Evolutionary conservation across 2,113 vertebrate species (phyloP).

Genomic region (Tautogolabrus adspersus): DNA sequence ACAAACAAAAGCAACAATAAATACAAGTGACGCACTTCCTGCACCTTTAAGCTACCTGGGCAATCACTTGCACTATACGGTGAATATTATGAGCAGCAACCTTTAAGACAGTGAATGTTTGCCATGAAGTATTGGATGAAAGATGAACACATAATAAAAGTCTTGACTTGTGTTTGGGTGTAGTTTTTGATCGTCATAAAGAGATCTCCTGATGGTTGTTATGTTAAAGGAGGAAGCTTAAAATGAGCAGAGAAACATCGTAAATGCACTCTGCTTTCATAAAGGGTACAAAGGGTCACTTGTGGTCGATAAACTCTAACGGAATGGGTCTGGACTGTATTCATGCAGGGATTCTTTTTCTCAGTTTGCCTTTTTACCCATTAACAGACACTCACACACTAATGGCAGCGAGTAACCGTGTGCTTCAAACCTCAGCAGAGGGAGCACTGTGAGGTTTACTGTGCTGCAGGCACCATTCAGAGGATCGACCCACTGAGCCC

Average conservation of each 20-base stretch:
- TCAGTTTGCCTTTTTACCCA: no score
- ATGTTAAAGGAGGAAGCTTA: not conserved
- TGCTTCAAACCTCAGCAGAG: not conserved
- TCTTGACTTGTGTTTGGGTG: constrained; percentile 31
- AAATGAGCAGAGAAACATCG: not conserved
- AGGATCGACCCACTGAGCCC: not conserved
- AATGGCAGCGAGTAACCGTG: not conserved
- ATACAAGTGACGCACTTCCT: constrained; percentile 55
- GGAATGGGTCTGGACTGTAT: not conserved
- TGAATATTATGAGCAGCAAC: constrained; percentile 25
- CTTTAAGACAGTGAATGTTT: constrained; percentile 47
- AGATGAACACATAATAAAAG: constrained; percentile 43
- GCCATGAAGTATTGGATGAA: constrained; percentile 35
- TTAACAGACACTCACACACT: not conserved
- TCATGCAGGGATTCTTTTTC: not conserved
- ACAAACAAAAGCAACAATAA: constrained; percentile 48
- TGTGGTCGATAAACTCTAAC: not conserved
- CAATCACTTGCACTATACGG: constrained; percentile 52
- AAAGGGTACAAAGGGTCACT: not conserved
- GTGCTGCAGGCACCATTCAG: no score
- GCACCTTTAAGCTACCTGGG: constrained; percentile 35
- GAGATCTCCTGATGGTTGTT: not conserved
- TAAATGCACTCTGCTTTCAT: not conserved
- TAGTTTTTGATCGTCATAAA: not conserved
- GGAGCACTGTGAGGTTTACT: not conserved